Evolutionary conservation across 1,140 invertebrate genomes (phyloP), one percentile per base, ranked within the genome.

Genomic region (Drosophila mojavensis): DNA sequence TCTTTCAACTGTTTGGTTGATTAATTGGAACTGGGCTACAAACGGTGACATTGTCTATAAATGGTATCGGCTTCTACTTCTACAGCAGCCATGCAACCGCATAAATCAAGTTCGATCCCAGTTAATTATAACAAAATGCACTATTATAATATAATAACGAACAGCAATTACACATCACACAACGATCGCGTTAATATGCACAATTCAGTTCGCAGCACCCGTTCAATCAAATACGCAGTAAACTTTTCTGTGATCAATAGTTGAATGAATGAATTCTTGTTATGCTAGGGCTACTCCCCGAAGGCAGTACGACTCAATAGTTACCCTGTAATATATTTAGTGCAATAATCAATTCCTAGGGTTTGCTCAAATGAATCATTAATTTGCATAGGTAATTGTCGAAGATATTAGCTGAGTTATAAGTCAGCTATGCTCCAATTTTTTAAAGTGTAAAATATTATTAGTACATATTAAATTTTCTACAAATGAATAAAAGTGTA

Each of bases 101-200:
- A 86, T 86, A 86, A 86, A 86, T 86, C 83, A 88, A 88, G 72
- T 71, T 73, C 62, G 67, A 76, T 67, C 75, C 56, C 65, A 65
- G 78, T 70, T 86, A 86, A 86, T 86, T 85, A 71, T 55, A 61
- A 60, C 72, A 77, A 70, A 48, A 33, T 56, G 30, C 67, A 43
- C 3, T 33, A 45, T 26, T 65, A 59, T 41, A 17, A 20, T 50
- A 4, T 24, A 26, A 4, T 24, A 26, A 28, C 36, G 24, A 33
- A 64, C 60, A 75, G 60, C 75, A 78, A 81, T 81, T 75, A 72
- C 67, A 64, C 64, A 36, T 50, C 56, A 65, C 73, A 64, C 73
- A 74, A 61, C 62, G 64, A 86, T 69, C 60, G 64, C 20, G 70
- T 63, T 68, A 81, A 68, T 75, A 65, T 66, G 54, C 61, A 48